phyloP scores from a whole-genome alignment of 2,113 vertebrate species.

The Mustelus asterias region DNA sequence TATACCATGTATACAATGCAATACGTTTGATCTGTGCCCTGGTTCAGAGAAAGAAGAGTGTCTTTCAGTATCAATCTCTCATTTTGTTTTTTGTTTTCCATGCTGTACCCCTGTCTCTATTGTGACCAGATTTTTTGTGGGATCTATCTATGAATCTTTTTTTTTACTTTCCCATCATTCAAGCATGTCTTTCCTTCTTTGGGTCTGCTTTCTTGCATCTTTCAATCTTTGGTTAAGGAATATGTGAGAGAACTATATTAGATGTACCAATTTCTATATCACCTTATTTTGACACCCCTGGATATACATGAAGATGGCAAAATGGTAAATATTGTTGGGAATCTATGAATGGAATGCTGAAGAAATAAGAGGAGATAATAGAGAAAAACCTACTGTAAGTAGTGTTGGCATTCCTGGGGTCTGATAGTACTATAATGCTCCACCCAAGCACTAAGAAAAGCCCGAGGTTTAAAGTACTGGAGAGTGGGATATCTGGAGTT shows the following conservation, averaged over 20 bases:
- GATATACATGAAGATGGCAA: not conserved
- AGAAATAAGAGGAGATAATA: not conserved
- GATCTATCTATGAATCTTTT: not conserved
- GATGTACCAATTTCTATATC: not conserved
- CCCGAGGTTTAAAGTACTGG: too few species aligned
- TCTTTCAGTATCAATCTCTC: not conserved
- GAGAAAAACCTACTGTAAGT: not conserved
- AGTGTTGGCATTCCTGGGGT: not conserved
- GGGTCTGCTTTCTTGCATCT: not conserved
- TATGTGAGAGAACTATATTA: too few species aligned
- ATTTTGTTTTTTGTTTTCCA: not conserved
- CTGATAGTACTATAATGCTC: too few species aligned
- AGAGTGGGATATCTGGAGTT: too few species aligned
- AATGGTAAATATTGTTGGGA: not conserved
- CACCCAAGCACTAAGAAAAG: too few species aligned
- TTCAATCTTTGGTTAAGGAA: not conserved
- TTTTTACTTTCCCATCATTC: not conserved
- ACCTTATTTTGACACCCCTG: not conserved
- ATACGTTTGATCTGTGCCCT: too few species aligned
- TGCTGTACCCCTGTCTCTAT: not conserved
- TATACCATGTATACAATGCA: too few species aligned
- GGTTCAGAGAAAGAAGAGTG: too few species aligned
- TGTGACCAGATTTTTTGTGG: not conserved
- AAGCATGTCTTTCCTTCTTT: not conserved
- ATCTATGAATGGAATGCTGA: not conserved